These are phyloP conservation scores for Ailuropoda melanoleuca DNA, from an alignment of 2,113 vertebrate genomes.

Conservation along the genomic window DNA sequence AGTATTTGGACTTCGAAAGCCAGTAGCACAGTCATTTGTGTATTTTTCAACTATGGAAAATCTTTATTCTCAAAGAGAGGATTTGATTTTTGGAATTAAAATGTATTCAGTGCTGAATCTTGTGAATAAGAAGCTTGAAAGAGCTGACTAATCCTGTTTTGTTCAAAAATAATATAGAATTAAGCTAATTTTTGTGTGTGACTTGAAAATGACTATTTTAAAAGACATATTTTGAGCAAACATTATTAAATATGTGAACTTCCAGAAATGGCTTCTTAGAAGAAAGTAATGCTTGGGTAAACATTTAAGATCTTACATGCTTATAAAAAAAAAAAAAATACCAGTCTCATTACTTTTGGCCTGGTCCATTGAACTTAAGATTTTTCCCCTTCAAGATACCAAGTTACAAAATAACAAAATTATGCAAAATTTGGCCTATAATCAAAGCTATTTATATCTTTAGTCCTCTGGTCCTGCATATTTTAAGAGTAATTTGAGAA, in stretches of 20 bases:
- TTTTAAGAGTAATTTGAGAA: constrained; percentile 55
- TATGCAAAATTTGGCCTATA: constrained; percentile 41
- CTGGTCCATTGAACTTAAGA: neutral
- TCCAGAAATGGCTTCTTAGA: constrained; percentile 23
- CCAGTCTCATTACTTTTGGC: constrained; percentile 45
- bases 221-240: constrained; percentile 32
- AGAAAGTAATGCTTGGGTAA: constrained; percentile 30
- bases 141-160: neutral
- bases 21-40: neutral
- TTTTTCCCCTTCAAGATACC: neutral
- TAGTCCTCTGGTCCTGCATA: constrained; percentile 27
- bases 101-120: neutral
- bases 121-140: neutral
- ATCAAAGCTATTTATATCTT: constrained; percentile 55
- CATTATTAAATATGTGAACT: neutral
- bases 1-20: neutral
- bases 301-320: neutral
- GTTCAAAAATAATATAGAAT: constrained; percentile 44
- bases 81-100: constrained; percentile 28
- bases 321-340: neutral
- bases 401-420: constrained; percentile 53
- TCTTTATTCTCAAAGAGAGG: neutral
- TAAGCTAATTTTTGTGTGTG: neutral
- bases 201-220: constrained; percentile 1
- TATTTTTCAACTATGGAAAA: neutral